Evolutionary conservation across 2,888 invertebrate genomes (phyloP).

Genomic region (Hydraecia micacea): DNA sequence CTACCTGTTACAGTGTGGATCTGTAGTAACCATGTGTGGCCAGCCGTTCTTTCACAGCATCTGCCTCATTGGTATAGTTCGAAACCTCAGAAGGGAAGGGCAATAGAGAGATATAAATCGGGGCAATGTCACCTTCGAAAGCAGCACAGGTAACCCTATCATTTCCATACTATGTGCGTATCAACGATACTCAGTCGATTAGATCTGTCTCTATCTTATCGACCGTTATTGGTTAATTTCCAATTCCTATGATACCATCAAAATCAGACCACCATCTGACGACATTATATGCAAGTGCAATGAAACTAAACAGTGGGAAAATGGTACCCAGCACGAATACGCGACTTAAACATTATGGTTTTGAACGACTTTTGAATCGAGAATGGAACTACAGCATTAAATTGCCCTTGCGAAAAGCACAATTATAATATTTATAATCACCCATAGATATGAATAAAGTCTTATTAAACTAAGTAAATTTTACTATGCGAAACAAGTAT

Average conservation of each 20-base stretch:
- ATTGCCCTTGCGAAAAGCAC: background rate
- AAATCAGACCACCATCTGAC: background rate
- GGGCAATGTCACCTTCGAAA: background rate
- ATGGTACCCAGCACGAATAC: background rate
- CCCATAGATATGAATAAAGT: background rate
- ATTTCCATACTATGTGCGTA: background rate
- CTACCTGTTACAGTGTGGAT: background rate
- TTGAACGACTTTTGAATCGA: background rate
- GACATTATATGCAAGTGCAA: conserved; percentile 4
- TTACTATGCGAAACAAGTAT: background rate
- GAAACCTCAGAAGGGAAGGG: background rate
- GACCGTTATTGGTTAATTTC: conserved; percentile 10
- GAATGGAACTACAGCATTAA: too few relatives aligned
- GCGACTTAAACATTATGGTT: background rate
- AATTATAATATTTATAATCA: background rate
- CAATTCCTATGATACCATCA: conserved; percentile 3
- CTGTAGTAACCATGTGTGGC: too few relatives aligned
- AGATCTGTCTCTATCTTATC: background rate
- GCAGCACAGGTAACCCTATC: background rate
- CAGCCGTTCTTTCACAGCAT: background rate
- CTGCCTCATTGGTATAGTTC: background rate
- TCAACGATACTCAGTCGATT: background rate
- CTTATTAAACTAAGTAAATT: background rate
- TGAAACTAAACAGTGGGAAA: background rate
- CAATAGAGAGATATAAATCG: too few relatives aligned